These are phyloP conservation scores for Lycodopsis pacificus DNA, from an alignment of 2,797 vertebrate genomes.

Conservation along the genomic window DNA sequence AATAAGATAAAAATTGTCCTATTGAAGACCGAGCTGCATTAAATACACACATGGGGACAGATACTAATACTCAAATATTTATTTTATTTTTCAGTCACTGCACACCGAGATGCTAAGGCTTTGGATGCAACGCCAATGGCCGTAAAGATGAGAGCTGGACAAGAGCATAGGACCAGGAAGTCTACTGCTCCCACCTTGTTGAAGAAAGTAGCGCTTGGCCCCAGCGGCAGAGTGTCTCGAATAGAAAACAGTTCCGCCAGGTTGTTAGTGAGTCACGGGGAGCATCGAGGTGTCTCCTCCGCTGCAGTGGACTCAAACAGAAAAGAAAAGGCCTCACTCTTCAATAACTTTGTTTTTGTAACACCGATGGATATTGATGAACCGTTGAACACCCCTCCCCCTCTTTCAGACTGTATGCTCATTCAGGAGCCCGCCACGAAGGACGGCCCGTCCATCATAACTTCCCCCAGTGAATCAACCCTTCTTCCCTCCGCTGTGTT, in stretches of 20 bases:
- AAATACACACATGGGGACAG: neutral
- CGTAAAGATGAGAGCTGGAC: constrained; percentile 53
- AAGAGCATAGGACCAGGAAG: constrained; percentile 80
- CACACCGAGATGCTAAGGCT: constrained; percentile 48
- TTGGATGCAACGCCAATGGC: constrained; percentile 42
- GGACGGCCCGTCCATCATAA: constrained; percentile 27
- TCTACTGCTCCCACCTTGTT: constrained; percentile 48
- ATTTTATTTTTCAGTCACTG: constrained; percentile 62
- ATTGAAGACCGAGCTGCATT: neutral
- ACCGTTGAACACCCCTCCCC: constrained; percentile 53
- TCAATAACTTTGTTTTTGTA: constrained; percentile 35
- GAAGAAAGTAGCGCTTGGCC: constrained; percentile 56
- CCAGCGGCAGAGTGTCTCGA: constrained; percentile 61
- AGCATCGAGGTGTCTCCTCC: constrained; percentile 33
- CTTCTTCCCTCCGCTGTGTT: constrained; percentile 9
- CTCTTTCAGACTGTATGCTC: constrained; percentile 29
- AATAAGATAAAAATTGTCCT: no score
- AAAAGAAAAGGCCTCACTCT: constrained; percentile 43
- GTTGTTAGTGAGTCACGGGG: constrained; percentile 55
- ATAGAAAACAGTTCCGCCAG: constrained; percentile 73
- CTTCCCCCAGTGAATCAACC: constrained; percentile 19
- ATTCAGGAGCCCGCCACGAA: constrained; percentile 34
- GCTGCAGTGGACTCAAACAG: constrained; percentile 18
- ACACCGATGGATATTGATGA: constrained; percentile 78
- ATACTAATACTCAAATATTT: neutral